Evolutionary conservation across 2,113 vertebrate genomes (phyloP).

Genomic region (Serilophus lunatus): DNA sequence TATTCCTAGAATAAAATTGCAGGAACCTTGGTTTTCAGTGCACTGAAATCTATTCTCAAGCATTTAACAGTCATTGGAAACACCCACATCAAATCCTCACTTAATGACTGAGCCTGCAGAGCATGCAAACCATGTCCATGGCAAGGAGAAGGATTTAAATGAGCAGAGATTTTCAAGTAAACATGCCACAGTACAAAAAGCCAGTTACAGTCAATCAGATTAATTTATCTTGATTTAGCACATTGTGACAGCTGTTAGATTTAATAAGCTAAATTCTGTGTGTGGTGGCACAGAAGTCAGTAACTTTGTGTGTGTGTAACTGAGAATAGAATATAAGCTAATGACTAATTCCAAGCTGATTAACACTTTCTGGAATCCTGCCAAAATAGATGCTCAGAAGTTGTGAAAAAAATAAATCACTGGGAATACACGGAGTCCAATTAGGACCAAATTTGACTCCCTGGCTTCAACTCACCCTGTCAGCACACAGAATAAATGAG

Average conservation of each 20-base stretch:
- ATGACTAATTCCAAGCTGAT: conserved; percentile 44
- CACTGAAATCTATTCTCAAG: not conserved
- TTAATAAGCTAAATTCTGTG: conserved; percentile 41
- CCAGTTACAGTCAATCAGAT: conserved; percentile 19
- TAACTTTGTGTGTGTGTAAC: conserved; percentile 7
- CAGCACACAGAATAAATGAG: rapidly evolving
- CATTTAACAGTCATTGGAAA: not conserved
- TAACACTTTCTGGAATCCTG: conserved; percentile 2
- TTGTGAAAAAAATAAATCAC: not conserved
- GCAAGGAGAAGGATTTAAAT: not conserved
- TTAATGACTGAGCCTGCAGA: not conserved
- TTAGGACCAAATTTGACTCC: not conserved
- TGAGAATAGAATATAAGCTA: conserved; percentile 35
- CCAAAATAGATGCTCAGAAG: not conserved
- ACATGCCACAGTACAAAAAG: conserved; percentile 21
- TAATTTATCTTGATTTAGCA: conserved; percentile 52
- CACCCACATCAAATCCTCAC: not conserved
- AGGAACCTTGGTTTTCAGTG: not conserved
- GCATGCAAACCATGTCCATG: not conserved
- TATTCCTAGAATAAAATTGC: not conserved
- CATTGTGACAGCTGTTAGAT: conserved; percentile 41
- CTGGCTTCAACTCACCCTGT: not conserved
- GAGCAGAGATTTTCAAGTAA: conserved; percentile 21
- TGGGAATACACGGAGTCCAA: not conserved
- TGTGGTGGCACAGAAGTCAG: not conserved